These are phyloP conservation scores for Oscheius myriophilus DNA, from an alignment of 2,888 invertebrate species.

Conservation along the genomic window DNA sequence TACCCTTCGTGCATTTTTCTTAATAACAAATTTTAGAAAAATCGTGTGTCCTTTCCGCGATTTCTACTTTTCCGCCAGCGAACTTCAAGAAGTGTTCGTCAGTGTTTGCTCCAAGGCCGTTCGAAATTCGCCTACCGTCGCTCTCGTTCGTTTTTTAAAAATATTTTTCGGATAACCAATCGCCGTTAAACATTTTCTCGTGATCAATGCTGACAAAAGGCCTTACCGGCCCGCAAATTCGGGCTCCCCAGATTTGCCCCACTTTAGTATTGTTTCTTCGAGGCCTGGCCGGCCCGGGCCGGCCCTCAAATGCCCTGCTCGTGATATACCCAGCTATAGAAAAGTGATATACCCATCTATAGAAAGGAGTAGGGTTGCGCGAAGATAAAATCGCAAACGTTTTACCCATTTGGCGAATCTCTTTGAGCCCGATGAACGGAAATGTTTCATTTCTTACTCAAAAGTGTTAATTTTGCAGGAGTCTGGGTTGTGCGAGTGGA, in stretches of 20 bases:
- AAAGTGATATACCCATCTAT: too few relatives aligned
- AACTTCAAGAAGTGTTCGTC: slow-evolving; percentile 33
- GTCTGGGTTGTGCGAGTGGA: slow-evolving; percentile 30
- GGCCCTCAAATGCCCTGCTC: too few relatives aligned
- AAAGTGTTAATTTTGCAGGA: too few relatives aligned
- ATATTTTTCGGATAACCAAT: background rate
- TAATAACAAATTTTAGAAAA: background rate
- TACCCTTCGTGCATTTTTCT: slow-evolving; percentile 9
- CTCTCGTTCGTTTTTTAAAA: slow-evolving; percentile 7
- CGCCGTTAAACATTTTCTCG: background rate
- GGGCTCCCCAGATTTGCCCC: background rate
- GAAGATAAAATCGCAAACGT: too few relatives aligned
- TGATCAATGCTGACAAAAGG: background rate
- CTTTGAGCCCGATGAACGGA: too few relatives aligned
- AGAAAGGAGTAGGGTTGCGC: too few relatives aligned
- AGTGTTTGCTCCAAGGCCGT: slow-evolving; percentile 30
- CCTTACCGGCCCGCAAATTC: background rate
- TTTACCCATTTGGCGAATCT: too few relatives aligned
- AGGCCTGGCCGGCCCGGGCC: too few relatives aligned
- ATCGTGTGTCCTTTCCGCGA: slow-evolving; percentile 25
- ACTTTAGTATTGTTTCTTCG: too few relatives aligned
- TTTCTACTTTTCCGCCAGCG: slow-evolving; percentile 27
- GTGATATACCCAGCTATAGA: too few relatives aligned
- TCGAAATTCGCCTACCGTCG: slow-evolving; percentile 14
- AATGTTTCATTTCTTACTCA: too few relatives aligned